Percentiles rank a stretch among this genome's conserved stretches.
phyloP scores from a whole-genome alignment of 92 coral and sea anemone genomes.

The Porites rus region DNA sequence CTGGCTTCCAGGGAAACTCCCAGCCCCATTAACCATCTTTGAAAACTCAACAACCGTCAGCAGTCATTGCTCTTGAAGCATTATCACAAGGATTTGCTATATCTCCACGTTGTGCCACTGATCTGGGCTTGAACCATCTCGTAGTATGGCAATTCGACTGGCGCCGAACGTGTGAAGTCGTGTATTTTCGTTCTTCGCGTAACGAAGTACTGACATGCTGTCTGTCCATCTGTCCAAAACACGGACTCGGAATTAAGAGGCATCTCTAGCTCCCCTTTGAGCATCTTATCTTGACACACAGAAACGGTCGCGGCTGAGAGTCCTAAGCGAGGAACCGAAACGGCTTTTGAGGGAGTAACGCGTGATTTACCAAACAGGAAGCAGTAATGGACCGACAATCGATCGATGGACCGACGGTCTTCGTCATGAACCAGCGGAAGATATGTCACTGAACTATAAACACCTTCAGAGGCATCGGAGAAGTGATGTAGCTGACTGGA shows the following conservation, averaged over 20 bases:
- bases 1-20: slow-evolving; percentile 22
- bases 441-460: neutral
- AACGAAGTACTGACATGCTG: slow-evolving; percentile 29
- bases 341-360: slow-evolving; percentile 6
- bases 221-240: slow-evolving; percentile 21
- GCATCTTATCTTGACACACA: too few species aligned
- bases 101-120: slow-evolving; percentile 30
- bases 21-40: slow-evolving; percentile 45
- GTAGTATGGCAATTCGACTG: slow-evolving; percentile 14
- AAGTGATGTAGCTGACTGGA: slow-evolving; percentile 17
- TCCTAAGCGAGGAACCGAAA: slow-evolving; percentile 12
- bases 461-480: slow-evolving; percentile 16
- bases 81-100: slow-evolving; percentile 19
- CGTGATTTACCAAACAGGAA: too few species aligned
- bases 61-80: slow-evolving; percentile 13
- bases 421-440: neutral
- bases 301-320: neutral
- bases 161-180: slow-evolving; percentile 35
- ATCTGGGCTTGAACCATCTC: slow-evolving; percentile 1
- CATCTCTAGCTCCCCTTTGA: too few species aligned
- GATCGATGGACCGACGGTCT: too few species aligned
- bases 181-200: neutral
- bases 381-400: too few species aligned
- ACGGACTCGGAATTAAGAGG: neutral
- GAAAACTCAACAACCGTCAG: slow-evolving; percentile 4